Evolutionary conservation across 2,797 vertebrate species (phyloP).

Genomic region (Petrocephalus sullivani): DNA sequence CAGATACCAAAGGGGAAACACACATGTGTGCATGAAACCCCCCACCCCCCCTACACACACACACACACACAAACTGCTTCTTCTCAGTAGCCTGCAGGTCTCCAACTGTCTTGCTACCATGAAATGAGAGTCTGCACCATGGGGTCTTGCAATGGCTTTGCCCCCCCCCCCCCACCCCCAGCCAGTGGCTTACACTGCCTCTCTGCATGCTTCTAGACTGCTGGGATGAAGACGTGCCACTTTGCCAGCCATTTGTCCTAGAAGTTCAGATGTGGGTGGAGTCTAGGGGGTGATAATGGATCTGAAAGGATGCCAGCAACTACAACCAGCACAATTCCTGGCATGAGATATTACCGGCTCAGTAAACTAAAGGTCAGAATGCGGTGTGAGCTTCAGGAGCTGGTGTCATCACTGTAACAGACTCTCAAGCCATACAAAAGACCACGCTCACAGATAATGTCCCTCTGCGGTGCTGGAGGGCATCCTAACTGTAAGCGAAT

Average conservation of each 20-base stretch:
- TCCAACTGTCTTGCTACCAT: neutral
- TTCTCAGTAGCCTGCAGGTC: neutral
- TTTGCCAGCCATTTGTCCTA: neutral
- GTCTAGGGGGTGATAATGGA: neutral
- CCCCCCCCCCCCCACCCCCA: neutral
- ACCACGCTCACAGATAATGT: neutral
- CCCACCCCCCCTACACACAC: neutral
- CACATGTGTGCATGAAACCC: neutral
- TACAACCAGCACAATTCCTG: neutral
- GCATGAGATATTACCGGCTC: neutral
- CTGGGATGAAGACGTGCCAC: neutral
- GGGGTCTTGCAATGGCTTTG: neutral
- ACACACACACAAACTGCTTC: neutral
- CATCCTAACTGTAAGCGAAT: neutral
- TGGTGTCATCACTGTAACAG: neutral
- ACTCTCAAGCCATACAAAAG: neutral
- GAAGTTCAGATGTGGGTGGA: neutral
- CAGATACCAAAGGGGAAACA: neutral
- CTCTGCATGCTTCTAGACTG: neutral
- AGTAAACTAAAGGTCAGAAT: conserved; percentile 5
- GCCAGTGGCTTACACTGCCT: neutral
- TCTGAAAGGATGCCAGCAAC: neutral
- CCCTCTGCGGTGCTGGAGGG: neutral
- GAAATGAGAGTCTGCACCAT: neutral
- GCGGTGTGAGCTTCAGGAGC: neutral